Conservation (phyloP, 2,888 invertebrate genomes). For the Scaptomyza polygonia region DNA sequence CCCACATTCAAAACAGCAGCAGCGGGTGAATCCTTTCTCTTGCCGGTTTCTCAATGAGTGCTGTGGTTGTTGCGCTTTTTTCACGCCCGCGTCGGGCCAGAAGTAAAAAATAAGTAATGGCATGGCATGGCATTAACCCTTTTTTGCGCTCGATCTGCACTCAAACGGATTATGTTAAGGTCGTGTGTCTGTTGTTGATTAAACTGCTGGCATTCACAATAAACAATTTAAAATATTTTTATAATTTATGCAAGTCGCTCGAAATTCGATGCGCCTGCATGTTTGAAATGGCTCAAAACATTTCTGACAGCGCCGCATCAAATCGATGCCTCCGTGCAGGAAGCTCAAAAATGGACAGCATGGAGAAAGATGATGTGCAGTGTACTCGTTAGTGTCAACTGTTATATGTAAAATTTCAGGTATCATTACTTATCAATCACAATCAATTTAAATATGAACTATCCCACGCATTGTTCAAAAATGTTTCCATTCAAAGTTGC, state of each 20-base stretch:
- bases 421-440: slow-evolving; percentile 34
- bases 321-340: slow-evolving; percentile 26
- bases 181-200: slow-evolving; percentile 75
- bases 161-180: slow-evolving; percentile 63
- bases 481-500: slow-evolving; percentile 5
- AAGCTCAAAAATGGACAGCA: slow-evolving; percentile 8
- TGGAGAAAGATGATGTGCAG: slow-evolving; percentile 6
- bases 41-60: slow-evolving; percentile 5
- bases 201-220: slow-evolving; percentile 56
- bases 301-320: slow-evolving; percentile 40
- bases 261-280: slow-evolving; percentile 74
- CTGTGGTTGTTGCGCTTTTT: slow-evolving; percentile 72
- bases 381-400: neutral
- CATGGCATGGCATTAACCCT: slow-evolving; percentile 59
- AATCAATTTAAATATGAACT: slow-evolving; percentile 34
- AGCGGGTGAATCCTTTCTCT: slow-evolving; percentile 36
- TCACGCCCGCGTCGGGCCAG: slow-evolving; percentile 66
- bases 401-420: slow-evolving; percentile 4
- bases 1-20: slow-evolving; percentile 60
- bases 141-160: slow-evolving; percentile 60
- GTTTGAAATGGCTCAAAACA: slow-evolving; percentile 48
- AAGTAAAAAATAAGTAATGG: slow-evolving; percentile 2
- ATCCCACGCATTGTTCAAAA: slow-evolving; percentile 40
- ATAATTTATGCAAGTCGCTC: slow-evolving; percentile 74
- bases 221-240: slow-evolving; percentile 32